A percentile compares a stretch with the other conserved stretches of the same genome.
These are phyloP conservation scores for Lingula anatina DNA, from an alignment of 2,888 invertebrate species.

Conservation along the genomic window DNA sequence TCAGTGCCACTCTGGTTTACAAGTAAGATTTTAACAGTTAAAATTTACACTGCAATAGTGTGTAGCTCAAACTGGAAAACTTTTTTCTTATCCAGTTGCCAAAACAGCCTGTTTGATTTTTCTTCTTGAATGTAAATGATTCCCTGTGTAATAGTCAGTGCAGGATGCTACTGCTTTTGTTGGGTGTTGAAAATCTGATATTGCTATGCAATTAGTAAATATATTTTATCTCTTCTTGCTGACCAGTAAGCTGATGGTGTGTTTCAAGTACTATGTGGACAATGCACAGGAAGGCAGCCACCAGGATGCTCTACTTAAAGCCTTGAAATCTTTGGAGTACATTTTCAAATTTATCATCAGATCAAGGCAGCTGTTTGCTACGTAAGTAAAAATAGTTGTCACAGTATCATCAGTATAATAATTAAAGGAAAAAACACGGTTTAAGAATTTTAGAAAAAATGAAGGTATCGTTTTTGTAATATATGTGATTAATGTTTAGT, in stretches of 20 bases:
- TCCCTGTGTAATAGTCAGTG: neutral
- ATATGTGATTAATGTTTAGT: no score
- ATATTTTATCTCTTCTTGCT: no score
- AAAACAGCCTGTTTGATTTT: neutral
- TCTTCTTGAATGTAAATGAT: neutral
- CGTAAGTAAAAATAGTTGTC: conserved; percentile 33
- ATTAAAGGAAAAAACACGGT: no score
- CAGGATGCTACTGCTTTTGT: neutral
- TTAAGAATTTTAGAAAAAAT: no score
- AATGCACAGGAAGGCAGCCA: conserved; percentile 36
- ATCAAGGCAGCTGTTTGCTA: conserved; percentile 58
- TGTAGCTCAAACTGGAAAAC: neutral
- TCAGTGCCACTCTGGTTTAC: conserved; percentile 88
- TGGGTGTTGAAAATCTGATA: neutral
- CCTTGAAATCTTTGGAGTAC: conserved; percentile 90
- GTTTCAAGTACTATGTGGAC: conserved; percentile 71
- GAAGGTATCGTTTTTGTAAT: no score
- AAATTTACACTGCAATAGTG: neutral
- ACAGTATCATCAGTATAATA: no score
- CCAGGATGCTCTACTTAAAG: conserved; percentile 66
- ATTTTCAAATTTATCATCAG: conserved; percentile 84
- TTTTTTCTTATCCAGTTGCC: neutral
- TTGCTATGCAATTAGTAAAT: no score
- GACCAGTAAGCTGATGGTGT: conserved; percentile 84
- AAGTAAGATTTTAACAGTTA: conserved; percentile 60